These are phyloP conservation scores for Plutella xylostella DNA, from an alignment of 2,888 invertebrate species.

Conservation along the genomic window DNA sequence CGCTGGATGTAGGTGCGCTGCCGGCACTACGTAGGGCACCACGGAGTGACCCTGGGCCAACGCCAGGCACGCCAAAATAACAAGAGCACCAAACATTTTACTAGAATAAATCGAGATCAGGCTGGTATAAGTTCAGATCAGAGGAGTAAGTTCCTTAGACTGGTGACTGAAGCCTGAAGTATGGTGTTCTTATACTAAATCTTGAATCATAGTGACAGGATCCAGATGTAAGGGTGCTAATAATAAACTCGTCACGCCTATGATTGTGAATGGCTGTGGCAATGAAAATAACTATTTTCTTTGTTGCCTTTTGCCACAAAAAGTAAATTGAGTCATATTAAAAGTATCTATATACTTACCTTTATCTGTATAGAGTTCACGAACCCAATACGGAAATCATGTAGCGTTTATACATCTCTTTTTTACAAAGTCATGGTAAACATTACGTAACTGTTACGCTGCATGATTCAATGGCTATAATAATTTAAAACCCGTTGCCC, in stretches of 20 bases:
- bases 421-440: too few relatives aligned
- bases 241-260: conserved; percentile 39
- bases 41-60: conserved; percentile 38
- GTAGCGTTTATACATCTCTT: too few relatives aligned
- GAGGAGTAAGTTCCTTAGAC: conserved; percentile 20
- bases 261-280: neutral
- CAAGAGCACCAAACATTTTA: conserved; percentile 32
- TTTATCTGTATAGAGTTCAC: too few relatives aligned
- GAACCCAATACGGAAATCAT: too few relatives aligned
- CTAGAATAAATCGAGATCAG: conserved; percentile 11
- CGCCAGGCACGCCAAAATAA: conserved; percentile 33
- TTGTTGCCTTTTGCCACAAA: too few relatives aligned
- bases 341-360: too few relatives aligned
- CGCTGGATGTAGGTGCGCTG: conserved; percentile 23
- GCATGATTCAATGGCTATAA: too few relatives aligned
- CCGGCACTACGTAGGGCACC: conserved; percentile 30
- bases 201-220: conserved; percentile 46
- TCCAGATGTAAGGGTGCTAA: conserved; percentile 25
- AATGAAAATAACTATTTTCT: neutral
- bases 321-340: too few relatives aligned
- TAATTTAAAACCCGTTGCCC: too few relatives aligned
- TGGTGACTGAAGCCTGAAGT: conserved; percentile 24
- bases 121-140: conserved; percentile 20
- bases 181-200: conserved; percentile 44
- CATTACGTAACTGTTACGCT: too few relatives aligned